Evolutionary conservation across 2,113 vertebrate species (phyloP), one percentile per base, ranked within the genome.

Genomic region (Pionites leucogaster): DNA sequence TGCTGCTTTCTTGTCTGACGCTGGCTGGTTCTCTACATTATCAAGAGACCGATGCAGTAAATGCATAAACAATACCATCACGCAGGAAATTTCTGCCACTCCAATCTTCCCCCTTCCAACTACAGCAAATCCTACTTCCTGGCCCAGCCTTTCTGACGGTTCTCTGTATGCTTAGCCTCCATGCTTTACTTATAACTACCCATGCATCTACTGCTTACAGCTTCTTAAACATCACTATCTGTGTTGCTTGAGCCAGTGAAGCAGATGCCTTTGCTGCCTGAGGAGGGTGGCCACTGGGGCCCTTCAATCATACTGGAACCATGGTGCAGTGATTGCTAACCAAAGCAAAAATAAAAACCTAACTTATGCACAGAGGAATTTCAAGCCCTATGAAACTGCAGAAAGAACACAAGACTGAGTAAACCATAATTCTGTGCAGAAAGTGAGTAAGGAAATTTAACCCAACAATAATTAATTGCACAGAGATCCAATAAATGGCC

Each of bases 381-480:
- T 57, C 47, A 87, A 44, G 35, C 28, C 3, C 0, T 46, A 15
- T 14, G n/a, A 53, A 77, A 67, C 17, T 17, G 5, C 27, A 28
- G 52, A 6, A 91, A 78, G 19, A 77, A 60, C 11, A 22, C n/a
- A 31, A 44, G 49, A 47, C 15, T 68, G 27, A 78, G 19, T 12
- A 68, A 82, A 62, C 28, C 14, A 24, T 19, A 74, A 31, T 2
- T 17, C 16, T 2, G 0, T 20, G 28, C 65, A 57, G 59, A 39
- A 90, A 53, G 15, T 0, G 3, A 0, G 0, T 4, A 60, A 11
- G 31, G 11, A 82, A 69, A 79, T 63, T 17, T 46, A 83, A 74
- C 24, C 9, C 64, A 65, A 71, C 31, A 22, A 44, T 35, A 41
- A 35, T 13, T 50, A n/a, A 31, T 42, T 33, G 28, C 72, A 68